Base-by-base conservation (phyloP, 1,140 invertebrate species). In the Brachionus rotundiformis region DNA sequence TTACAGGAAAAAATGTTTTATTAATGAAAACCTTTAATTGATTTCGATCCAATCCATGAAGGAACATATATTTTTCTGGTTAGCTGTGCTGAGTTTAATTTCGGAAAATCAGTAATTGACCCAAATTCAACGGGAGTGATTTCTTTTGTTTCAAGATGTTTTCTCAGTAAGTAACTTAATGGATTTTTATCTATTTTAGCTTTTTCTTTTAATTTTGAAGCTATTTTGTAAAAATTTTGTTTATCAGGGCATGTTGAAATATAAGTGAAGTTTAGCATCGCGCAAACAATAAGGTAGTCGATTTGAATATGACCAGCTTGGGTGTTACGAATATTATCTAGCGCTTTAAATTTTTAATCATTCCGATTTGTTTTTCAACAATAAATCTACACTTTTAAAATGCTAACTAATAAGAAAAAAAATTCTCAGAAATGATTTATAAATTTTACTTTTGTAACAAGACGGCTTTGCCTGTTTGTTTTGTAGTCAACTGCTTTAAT, bases 261-360 rank as follows among this genome's bases (percentile, higher is more conserved):
- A 73, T 73, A 36, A 41, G 39, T 41, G 13, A 73, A 73, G 29
- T 73, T 73, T 41, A 41, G n/a, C 68, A 73, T 73, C 16, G 68
- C 39, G 2, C 19, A 41, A 73, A 36, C 39, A 29, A 73, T 73
- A 41, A 33, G n/a, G 39, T 41, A 73, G 23, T 73, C 68, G 8
- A 73, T 73, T 44, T 27, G 33, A 41, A 73, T 73, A 73, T 73
- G 68, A 73, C 36, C 68, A 41, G 68, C 36, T 44, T 73, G 68
- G 16, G 68, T 73, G 25, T 73, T 73, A 25, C 68, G n/a, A 41
- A 73, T 44, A 27, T 73, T 73, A 36, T 33, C 61, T 65, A 65
- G 31, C 25, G 27, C 61, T 65, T 65, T 65, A 31, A 31, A 31
- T 65, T 65, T 65, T 65, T 65, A 11, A 65, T 31, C 27, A 31